Evolutionary conservation across 2,888 invertebrate species (phyloP), one percentile per base, ranked within the genome.

Genomic region (Platycheirus rosarum): DNA sequence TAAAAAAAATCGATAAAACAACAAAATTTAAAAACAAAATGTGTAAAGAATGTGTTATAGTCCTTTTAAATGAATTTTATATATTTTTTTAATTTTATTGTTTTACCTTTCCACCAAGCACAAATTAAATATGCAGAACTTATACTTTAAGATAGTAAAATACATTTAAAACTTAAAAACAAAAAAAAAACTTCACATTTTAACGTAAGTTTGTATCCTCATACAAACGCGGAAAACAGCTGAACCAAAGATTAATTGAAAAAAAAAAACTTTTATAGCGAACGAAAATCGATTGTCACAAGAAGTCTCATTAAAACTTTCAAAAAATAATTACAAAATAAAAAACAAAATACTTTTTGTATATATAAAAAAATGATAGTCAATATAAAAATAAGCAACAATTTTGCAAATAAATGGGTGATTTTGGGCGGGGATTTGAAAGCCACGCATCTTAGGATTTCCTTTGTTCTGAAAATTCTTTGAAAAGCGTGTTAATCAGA

Each of bases 1-100:
- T 14, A 44, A 68, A 66, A 65, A 16, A 44, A 49, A 75, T 84
- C 71, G 76, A 82, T 82, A 82, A 82, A 82, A 82, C 71, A 82
- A 76, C 76, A 82, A 68, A 82, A 68, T 74, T 71, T 71, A 11
- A 71, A 69, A 60, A 40, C 57, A 26, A 32, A 32, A 32, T 48
- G 66, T 78, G 35, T 48, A 75, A 63, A 70, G 40, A 65, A 55
- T 35, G 55, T 69, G 23, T 63, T 53, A 55, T 48, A 29, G 11
- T 16, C 29, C 14, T 20, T 76, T 42, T n/a, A 29, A 49, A 26
- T 66, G 14, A 37, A 40, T 55, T 71, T 40, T 9, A 9, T 44
- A 68, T 42, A 8, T 78, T 60, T n/a, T 37, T 42, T 46, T 49
- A n/a, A 14, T 14, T 48, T 14, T n/a, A 66, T 48, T 26, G 13